Base-by-base conservation (phyloP, 2,888 invertebrate species). In the Xestia rhomboidea region DNA sequence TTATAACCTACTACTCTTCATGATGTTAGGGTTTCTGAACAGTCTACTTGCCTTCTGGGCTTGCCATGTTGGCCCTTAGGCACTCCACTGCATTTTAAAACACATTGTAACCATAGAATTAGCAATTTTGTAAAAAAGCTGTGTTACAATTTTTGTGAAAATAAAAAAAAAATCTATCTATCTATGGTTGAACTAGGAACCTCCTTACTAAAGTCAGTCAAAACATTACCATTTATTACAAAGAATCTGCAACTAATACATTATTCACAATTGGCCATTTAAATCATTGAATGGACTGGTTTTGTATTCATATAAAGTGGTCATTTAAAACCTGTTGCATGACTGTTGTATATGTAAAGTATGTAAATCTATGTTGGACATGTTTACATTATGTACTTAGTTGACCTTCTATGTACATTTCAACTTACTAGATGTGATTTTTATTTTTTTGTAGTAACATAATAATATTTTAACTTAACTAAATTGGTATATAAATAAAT, bases 261-360 rank as follows among this genome's bases (percentile, higher is more conserved):
- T 74, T 66, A 78, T 70, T 79, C 66, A 74, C 54, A 73, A 82
- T 63, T 74, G 67, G 38, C 49, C 44, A 73, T 68, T 70, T 68
- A n/a, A 62, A 79, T 64, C 57, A 83, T 67, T 73, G 34, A 68
- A 63, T 83, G 10, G 44, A 63, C 78, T 51, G 30, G 34, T 73
- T 78, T 46, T 66, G 57, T 70, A 54, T 68, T 60, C 83, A 82
- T 24, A 54, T 77, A 34, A 64, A 46, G 73, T 60, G 67, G 70
- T 64, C 63, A 79, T 83, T 82, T 83, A 74, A 74, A 82, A 79
- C 69, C 67, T 70, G 57, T 79, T 82, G 76, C 77, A 46, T 67
- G 77, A 49, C 54, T 67, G 30, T 46, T 49, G 60, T 66, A 7
- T 54, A 21, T 34, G n/a, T 70, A 57, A 68, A 49, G 24, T 68